Conservation (phyloP, 2,888 invertebrate genomes). For the Epirrhoe tristata region DNA sequence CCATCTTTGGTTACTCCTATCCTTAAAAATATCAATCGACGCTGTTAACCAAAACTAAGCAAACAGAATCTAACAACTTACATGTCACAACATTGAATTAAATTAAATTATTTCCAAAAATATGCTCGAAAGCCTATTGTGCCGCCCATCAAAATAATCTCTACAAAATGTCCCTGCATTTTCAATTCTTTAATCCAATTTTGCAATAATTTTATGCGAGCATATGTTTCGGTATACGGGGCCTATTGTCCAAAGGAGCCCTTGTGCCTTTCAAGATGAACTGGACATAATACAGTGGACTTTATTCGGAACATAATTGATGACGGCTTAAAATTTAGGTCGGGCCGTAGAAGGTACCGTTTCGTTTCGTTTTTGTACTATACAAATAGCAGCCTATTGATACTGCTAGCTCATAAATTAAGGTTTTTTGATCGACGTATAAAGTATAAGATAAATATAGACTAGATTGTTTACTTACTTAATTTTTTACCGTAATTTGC, state of each 20-base stretch:
- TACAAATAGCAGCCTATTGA: conserved; percentile 53
- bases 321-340: conserved; percentile 68
- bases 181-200: conserved; percentile 77
- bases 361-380: conserved; percentile 68
- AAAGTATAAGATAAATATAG: background rate
- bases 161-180: conserved; percentile 62
- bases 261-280: conserved; percentile 70
- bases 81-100: conserved; percentile 67
- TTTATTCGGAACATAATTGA: conserved; percentile 70
- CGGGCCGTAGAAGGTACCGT: conserved; percentile 60
- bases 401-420: conserved; percentile 54
- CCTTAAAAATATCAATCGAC: no score
- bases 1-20: no score
- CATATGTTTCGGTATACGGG: conserved; percentile 72
- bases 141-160: conserved; percentile 64
- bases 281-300: conserved; percentile 55
- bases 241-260: conserved; percentile 65
- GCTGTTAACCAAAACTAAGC: conserved; percentile 24
- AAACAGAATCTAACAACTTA: conserved; percentile 3
- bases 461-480: no score
- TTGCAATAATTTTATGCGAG: conserved; percentile 66
- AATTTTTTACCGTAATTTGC: no score
- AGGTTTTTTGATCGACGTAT: conserved; percentile 11
- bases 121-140: conserved; percentile 60
- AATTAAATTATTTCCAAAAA: conserved; percentile 66